Percentiles rank a stretch among this genome's conserved stretches.
Evolutionary conservation across 2,797 vertebrate genomes (phyloP).

Genomic region (Sebastes aleutianus): DNA sequence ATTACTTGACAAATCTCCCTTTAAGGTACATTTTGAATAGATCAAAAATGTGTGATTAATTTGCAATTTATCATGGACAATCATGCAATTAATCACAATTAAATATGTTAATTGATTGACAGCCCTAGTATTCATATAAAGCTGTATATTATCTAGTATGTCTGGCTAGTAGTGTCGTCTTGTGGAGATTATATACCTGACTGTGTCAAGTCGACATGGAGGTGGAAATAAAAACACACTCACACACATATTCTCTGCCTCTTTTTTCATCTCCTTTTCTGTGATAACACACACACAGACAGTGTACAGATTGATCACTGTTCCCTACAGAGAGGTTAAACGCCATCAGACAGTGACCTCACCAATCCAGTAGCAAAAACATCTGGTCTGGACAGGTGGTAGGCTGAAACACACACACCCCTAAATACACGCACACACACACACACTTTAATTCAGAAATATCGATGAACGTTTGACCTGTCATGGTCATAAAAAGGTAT

Average conservation of each 20-base stretch:
- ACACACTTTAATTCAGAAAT: constrained; percentile 16
- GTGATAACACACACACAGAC: neutral
- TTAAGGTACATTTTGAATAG: too few relatives aligned
- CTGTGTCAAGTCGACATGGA: neutral
- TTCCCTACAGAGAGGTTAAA: constrained; percentile 10
- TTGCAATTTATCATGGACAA: too few relatives aligned
- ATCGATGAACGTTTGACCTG: constrained; percentile 25
- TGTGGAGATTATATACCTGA: neutral
- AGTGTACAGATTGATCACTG: constrained; percentile 8
- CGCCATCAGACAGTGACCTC: constrained; percentile 26
- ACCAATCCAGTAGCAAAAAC: constrained; percentile 9
- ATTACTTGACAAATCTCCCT: too few relatives aligned
- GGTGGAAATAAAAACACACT: neutral
- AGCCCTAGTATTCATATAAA: neutral
- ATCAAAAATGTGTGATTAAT: too few relatives aligned
- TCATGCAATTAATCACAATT: too few relatives aligned
- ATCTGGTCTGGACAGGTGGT: constrained; percentile 41
- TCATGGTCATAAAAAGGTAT: constrained; percentile 15
- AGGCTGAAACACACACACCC: neutral
- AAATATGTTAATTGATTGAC: too few relatives aligned
- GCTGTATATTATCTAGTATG: neutral
- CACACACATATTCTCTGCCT: neutral
- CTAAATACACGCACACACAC: neutral
- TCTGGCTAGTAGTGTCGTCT: neutral
- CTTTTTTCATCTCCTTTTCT: neutral